These are phyloP conservation scores for Invenusta paracnida DNA, from an alignment of 2,888 invertebrate genomes.

Conservation along the genomic window DNA sequence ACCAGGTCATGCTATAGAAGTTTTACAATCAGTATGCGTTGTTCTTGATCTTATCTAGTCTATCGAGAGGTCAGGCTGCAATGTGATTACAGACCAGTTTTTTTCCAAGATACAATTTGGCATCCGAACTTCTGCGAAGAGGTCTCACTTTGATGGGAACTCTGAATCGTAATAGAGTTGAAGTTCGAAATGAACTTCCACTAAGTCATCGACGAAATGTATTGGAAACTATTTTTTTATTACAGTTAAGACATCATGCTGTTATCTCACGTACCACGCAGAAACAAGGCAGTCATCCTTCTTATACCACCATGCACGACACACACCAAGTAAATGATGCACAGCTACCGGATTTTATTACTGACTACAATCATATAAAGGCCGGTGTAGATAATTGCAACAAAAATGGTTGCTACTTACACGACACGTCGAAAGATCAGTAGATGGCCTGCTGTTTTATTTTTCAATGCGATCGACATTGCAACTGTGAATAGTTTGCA, in stretches of 20 bases:
- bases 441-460: background rate
- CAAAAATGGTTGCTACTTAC: background rate
- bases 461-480: background rate
- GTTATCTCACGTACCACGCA: background rate
- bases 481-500: background rate
- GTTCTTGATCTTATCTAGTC: background rate
- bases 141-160: background rate
- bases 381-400: background rate
- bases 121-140: background rate
- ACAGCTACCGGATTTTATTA: background rate
- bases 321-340: background rate
- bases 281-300: background rate
- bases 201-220: background rate
- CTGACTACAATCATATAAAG: background rate
- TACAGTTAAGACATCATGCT: background rate
- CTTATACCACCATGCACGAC: background rate
- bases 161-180: background rate
- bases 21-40: background rate
- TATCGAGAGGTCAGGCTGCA: background rate
- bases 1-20: background rate
- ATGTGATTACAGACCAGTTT: background rate
- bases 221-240: background rate
- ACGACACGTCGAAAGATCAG: background rate
- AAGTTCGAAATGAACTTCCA: background rate
- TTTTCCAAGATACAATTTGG: background rate